phyloP scores from a whole-genome alignment of 2,888 invertebrate species.

The Graphium colonna region DNA sequence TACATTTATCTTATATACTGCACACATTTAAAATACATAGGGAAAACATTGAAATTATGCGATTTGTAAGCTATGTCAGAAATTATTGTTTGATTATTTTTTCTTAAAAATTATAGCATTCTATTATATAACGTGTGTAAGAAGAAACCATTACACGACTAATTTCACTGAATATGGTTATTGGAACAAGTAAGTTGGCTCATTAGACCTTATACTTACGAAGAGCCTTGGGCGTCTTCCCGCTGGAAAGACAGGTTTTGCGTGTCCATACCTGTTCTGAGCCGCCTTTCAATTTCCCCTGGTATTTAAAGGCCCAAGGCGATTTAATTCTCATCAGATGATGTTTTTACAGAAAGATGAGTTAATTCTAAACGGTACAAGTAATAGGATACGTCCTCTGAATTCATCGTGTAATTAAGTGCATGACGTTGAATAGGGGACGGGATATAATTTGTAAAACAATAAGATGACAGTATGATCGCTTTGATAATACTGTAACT shows the following conservation, averaged over 20 bases:
- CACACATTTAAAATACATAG: no score
- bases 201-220: slow-evolving; percentile 14
- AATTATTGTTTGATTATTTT: no score
- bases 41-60: no score
- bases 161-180: slow-evolving; percentile 11
- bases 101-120: no score
- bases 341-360: neutral
- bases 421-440: no score
- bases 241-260: slow-evolving; percentile 21
- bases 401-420: neutral
- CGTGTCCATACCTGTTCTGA: slow-evolving; percentile 18
- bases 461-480: neutral
- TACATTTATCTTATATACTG: no score
- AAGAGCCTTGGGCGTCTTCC: slow-evolving; percentile 18
- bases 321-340: slow-evolving; percentile 1
- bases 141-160: slow-evolving; percentile 4
- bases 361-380: neutral
- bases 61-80: no score
- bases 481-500: no score
- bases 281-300: slow-evolving; percentile 18
- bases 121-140: neutral
- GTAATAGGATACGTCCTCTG: neutral
- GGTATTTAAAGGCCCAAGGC: slow-evolving; percentile 7
- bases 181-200: slow-evolving; percentile 11
- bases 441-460: no score